Evolutionary conservation across 2,888 invertebrate species (phyloP), one percentile per base, ranked within the genome.

Genomic region (Aspidapion aeneum): DNA sequence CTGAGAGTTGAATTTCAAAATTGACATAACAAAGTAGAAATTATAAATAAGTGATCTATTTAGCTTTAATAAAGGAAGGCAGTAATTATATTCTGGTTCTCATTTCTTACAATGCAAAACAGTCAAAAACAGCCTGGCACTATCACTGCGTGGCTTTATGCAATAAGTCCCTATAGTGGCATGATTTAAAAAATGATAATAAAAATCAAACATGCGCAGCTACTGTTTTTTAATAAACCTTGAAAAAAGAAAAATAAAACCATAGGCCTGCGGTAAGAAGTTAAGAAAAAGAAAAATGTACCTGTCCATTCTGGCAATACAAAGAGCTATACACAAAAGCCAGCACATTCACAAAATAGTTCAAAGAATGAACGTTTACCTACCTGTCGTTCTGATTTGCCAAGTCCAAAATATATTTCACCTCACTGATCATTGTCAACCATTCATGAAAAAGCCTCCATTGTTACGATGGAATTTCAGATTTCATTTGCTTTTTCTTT

Each of bases 361-460:
- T 12, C 35, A 69, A 74, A 75, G 75, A 77, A 75, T 75, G 72
- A 74, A 75, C 71, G 72, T 75, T 74, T 63, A 74, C 75, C 76
- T 77, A 77, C 77, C 77, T 78, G 77, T 77, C 77, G 77, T 70
- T 75, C 73, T 75, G 76, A 77, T 78, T 77, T 77, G 76, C 75
- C 75, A 75, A 77, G 75, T 76, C 75, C 75, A 77, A 75, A 77
- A 77, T 75, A 77, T 75, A 77, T 77, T 77, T 76, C 76, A 74
- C 75, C 75, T 77, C 74, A 70, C 73, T 72, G 73, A 77, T 77
- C 76, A 77, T 76, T 76, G 76, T 77, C 77, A 75, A 72, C 75
- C 70, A 72, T 73, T 72, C 63, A 74, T 69, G 72, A 73, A 71
- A 66, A 65, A 66, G 65, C 65, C 52, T 22, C 57, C 61, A 65